Base-by-base conservation (phyloP, 2,797 vertebrate species). In the Typhlichthys subterraneus region DNA sequence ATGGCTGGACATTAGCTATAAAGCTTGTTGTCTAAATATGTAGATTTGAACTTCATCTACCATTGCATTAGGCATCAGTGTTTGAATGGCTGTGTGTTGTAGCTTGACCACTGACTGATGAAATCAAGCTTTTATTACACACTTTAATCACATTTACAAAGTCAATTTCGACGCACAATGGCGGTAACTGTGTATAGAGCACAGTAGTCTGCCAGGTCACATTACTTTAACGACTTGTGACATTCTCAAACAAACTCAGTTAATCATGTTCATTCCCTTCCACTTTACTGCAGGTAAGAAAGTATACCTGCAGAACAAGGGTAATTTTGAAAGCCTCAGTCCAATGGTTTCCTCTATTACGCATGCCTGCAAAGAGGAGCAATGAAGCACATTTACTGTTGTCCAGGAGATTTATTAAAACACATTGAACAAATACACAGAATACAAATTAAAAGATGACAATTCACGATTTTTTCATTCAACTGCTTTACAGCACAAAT, bases 331-430 rank as follows among this genome's bases (percentile, higher is more conserved):
- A 29, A 8, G 38, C 38, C 38, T 42, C 38, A 42, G 38, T 42
- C 8, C 8, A 1, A 42, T 42, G 38, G 7, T 42, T 42, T 7
- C 5, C 38, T 9, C 19, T 12, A 15, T 46, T 12, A 45, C 42
- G 9, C 15, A 45, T 12, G 15, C 45, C 14, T 1, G 4, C 29
- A 19, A 49, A 23, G 14, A 14, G 45, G 14, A 45, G 13, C 42
- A 46, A 57, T 12, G 59, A 65, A 45, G 10, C 61, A 10, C 0
- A 2, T 62, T 55, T 38, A 55, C 88, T 88, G 85, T 93, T 94
- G 91, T 90, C 88, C 88, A 94, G 93, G 93, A 94, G 93, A 91
- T 98, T 98, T 98, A 98, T 96, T 98, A 97, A 98, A 94, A 95
- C 92, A 97, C 96, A 94, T 92, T 93, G 92, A 96, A 96, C 95